These are phyloP conservation scores for Heteromormyrus szaboi DNA, from an alignment of 2,797 vertebrate genomes.

Conservation along the genomic window DNA sequence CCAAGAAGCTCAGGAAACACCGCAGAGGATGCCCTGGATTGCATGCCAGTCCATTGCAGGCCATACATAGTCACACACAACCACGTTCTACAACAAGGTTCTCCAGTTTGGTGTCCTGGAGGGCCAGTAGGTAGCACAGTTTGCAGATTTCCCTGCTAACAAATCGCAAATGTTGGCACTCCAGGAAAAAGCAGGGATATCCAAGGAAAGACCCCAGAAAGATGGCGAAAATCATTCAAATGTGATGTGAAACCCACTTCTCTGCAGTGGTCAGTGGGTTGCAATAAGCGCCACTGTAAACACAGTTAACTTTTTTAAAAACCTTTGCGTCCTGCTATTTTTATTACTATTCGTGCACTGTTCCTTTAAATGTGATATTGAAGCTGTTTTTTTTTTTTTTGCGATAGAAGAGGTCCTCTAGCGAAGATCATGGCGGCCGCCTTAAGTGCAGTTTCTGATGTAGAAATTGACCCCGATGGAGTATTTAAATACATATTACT, in stretches of 20 bases:
- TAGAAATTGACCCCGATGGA: slow-evolving; percentile 74
- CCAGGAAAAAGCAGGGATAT: not conserved
- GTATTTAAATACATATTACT: slow-evolving; percentile 83
- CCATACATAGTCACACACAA: not conserved
- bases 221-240: not conserved
- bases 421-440: slow-evolving; percentile 52
- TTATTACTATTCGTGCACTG: slow-evolving; percentile 34
- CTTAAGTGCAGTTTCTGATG: slow-evolving; percentile 57
- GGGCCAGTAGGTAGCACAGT: too few species aligned
- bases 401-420: not conserved
- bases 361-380: slow-evolving; percentile 15
- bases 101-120: too few species aligned
- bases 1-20: not conserved
- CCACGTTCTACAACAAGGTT: not conserved
- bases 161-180: not conserved
- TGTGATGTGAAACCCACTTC: not conserved
- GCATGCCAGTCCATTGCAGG: not conserved
- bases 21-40: not conserved
- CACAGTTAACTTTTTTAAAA: not conserved
- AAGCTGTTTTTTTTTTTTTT: not conserved
- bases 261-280: not conserved
- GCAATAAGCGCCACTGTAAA: not conserved
- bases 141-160: too few species aligned
- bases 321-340: not conserved
- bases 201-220: not conserved